Evolutionary conservation across 1,140 invertebrate species (phyloP).

Genomic region (Euwallacea fornicatus): DNA sequence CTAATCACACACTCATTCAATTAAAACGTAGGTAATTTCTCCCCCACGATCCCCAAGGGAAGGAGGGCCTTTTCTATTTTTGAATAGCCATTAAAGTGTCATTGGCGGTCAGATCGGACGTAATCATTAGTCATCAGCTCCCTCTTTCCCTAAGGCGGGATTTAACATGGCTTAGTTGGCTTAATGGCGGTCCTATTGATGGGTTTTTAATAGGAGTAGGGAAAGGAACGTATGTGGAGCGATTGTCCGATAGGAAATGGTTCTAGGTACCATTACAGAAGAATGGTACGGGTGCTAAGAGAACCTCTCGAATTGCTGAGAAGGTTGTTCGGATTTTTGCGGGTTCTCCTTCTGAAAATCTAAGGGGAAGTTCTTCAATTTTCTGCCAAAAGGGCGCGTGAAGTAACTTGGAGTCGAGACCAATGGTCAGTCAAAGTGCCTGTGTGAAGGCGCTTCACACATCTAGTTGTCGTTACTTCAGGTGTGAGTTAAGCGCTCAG

Average conservation of each 20-base stretch:
- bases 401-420: no score
- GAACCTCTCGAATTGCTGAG: no score
- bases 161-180: constrained; percentile 43
- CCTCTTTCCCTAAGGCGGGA: constrained; percentile 43
- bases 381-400: no score
- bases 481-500: no score
- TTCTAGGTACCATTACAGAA: no score
- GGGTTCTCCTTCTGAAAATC: no score
- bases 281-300: no score
- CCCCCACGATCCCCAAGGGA: not conserved
- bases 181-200: constrained; percentile 49
- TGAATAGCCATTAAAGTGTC: constrained; percentile 45
- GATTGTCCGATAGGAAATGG: not conserved
- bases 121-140: constrained; percentile 47
- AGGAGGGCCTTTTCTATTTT: constrained; percentile 12
- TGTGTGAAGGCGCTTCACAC: no score
- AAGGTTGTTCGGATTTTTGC: no score
- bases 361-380: no score
- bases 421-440: no score
- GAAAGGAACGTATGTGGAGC: constrained; percentile 9
- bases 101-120: constrained; percentile 44
- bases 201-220: constrained; percentile 48
- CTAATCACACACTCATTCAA: not conserved
- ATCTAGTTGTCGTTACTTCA: no score
- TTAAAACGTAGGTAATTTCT: not conserved